A percentile compares a stretch with the other conserved stretches of the same genome.
These are phyloP conservation scores for Biston betularia DNA, from an alignment of 2,888 invertebrate genomes.

Conservation along the genomic window DNA sequence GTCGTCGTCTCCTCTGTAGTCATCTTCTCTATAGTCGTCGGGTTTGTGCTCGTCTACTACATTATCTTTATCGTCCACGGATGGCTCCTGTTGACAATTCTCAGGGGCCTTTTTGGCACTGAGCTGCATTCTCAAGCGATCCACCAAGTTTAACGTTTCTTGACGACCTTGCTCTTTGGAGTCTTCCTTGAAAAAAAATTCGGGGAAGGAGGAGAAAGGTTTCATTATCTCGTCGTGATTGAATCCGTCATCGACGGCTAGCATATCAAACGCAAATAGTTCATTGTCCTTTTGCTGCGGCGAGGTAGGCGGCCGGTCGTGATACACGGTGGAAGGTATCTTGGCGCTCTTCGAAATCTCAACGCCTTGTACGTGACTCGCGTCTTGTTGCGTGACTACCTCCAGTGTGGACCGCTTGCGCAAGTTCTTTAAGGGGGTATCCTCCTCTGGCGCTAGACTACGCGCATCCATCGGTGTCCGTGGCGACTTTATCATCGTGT, in stretches of 20 bases:
- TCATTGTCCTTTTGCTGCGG: slow-evolving; percentile 89
- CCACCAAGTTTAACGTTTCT: slow-evolving; percentile 93
- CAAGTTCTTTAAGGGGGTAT: slow-evolving; percentile 63
- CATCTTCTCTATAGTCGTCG: not conserved
- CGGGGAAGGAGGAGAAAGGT: slow-evolving; percentile 88
- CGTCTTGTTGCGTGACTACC: slow-evolving; percentile 73
- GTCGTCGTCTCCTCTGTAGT: slow-evolving; percentile 3
- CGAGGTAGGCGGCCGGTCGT: slow-evolving; percentile 89
- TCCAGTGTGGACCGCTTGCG: slow-evolving; percentile 70
- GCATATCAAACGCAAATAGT: slow-evolving; percentile 88
- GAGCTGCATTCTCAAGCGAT: slow-evolving; percentile 92
- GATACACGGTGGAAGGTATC: slow-evolving; percentile 75
- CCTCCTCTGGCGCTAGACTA: slow-evolving; percentile 69
- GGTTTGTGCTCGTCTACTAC: slow-evolving; percentile 49
- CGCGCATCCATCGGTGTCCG: slow-evolving; percentile 83
- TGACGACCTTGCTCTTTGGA: slow-evolving; percentile 92
- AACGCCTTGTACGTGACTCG: slow-evolving; percentile 77
- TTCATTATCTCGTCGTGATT: slow-evolving; percentile 88
- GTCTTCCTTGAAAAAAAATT: slow-evolving; percentile 91
- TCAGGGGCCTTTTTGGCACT: slow-evolving; percentile 88
- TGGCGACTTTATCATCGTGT: slow-evolving; percentile 83
- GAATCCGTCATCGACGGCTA: slow-evolving; percentile 88
- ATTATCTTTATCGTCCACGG: slow-evolving; percentile 60
- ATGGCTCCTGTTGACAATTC: slow-evolving; percentile 73
- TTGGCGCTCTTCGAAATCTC: slow-evolving; percentile 81